Percentiles rank a stretch among this genome's conserved stretches.
These are phyloP conservation scores for Pholis gunnellus DNA, from an alignment of 2,113 vertebrate genomes.

Conservation along the genomic window DNA sequence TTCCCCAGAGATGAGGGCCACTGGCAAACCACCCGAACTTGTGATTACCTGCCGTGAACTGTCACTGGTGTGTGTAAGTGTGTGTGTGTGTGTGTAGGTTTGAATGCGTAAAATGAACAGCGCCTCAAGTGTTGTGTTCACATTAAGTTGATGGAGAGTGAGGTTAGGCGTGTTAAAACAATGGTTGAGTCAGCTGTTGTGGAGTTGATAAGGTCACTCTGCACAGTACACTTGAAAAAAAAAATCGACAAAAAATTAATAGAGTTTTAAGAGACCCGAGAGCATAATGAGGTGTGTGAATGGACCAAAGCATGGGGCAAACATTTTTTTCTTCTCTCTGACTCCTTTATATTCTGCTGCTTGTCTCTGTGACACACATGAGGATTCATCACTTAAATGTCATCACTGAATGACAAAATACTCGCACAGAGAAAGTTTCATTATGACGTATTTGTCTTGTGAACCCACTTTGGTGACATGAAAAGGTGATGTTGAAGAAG, in stretches of 20 bases:
- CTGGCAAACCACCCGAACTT: conserved; percentile 11
- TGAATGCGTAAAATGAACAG: conserved; percentile 10
- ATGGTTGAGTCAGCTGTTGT: conserved; percentile 25
- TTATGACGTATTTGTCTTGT: neutral
- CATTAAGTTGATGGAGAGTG: conserved; percentile 53
- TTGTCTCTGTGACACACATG: neutral
- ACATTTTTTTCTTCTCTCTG: too few relatives aligned
- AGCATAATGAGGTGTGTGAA: neutral
- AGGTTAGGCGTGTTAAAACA: conserved; percentile 61
- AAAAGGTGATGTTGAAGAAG: neutral
- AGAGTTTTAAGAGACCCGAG: neutral
- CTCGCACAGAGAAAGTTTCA: neutral
- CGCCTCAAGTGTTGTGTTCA: conserved; percentile 16
- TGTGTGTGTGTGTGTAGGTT: conserved; percentile 24
- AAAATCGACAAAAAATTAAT: conserved; percentile 38
- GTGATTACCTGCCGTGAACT: conserved; percentile 36
- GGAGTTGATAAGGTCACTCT: conserved; percentile 66
- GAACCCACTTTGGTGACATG: neutral
- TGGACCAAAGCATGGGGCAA: neutral
- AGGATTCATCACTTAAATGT: neutral
- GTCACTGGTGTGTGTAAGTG: neutral
- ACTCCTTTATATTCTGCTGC: neutral
- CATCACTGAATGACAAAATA: neutral
- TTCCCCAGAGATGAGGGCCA: conserved; percentile 43
- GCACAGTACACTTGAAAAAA: conserved; percentile 27